Percentiles rank a stretch among this genome's conserved stretches.
Evolutionary conservation across 2,797 vertebrate genomes (phyloP).

Genomic region (Microtus californicus): DNA sequence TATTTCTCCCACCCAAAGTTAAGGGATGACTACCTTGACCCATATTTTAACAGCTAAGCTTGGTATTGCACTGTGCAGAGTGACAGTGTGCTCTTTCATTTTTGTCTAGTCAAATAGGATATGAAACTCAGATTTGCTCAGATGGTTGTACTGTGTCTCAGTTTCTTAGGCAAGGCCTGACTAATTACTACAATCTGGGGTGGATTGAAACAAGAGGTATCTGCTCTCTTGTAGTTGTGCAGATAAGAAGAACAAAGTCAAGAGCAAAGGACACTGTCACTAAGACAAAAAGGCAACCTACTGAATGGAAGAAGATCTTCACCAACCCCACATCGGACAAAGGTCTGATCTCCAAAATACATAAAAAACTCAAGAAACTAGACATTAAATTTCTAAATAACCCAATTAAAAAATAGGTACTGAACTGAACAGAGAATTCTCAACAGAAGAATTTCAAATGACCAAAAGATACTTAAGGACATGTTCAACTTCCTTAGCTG

Average conservation of each 20-base stretch:
- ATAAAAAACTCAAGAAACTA: no score
- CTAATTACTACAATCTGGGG: background rate
- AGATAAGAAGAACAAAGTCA: background rate
- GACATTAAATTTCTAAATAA: no score
- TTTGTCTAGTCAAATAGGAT: background rate
- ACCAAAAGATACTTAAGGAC: no score
- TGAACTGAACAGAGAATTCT: no score
- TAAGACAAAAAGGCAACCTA: no score
- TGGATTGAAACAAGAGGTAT: background rate
- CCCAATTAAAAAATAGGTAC: no score
- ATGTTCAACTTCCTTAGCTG: no score
- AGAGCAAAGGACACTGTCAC: no score
- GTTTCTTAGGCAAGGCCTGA: background rate
- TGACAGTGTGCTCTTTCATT: background rate
- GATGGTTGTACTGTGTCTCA: rapidly evolving
- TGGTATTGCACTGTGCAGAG: rapidly evolving
- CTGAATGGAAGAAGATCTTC: no score
- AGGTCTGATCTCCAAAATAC: no score
- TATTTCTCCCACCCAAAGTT: background rate
- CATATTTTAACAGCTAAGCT: background rate
- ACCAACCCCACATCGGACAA: no score
- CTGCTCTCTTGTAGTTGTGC: background rate
- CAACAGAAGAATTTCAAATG: no score
- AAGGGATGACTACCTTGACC: rapidly evolving
- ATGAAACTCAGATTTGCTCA: background rate